Base-by-base conservation (phyloP, 2,113 vertebrate species). In the zebrafish (Danio rerio) region DNA sequence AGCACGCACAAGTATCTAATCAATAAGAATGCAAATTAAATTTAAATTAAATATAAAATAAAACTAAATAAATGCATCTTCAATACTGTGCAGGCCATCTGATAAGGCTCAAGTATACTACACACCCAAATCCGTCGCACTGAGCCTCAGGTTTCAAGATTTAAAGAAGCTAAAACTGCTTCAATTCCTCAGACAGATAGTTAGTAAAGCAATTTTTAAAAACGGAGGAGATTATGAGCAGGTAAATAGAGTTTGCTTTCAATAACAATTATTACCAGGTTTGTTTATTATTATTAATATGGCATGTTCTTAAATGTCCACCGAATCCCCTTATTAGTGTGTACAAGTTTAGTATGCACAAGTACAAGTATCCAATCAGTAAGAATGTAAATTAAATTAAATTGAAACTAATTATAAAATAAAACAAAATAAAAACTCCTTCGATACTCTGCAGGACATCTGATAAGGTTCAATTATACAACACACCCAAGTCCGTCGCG, bases 381-480 rank as follows among this genome's bases (percentile, higher is more conserved):
- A 2, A 31, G 31, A 31, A 31, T 31, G 31, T n/a, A n/a, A n/a
- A n/a, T n/a, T n/a, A n/a, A n/a, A n/a, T n/a, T n/a, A n/a, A n/a
- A n/a, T n/a, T n/a, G n/a, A n/a, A n/a, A n/a, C n/a, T n/a, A n/a
- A n/a, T n/a, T n/a, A n/a, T n/a, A n/a, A n/a, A n/a, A n/a, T n/a
- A n/a, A n/a, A n/a, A n/a, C n/a, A n/a, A n/a, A n/a, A n/a, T n/a
- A n/a, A n/a, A n/a, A n/a, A 83, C 81, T 83, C 65, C n/a, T 16
- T 61, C 81, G 81, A 89, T 86, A 88, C 84, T 69, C 84, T 69
- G 81, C 85, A 82, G 84, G 84, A 85, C 84, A 87, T 88, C 86
- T 84, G 88, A 89, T 88, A 87, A 90, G 74, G 63, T 81, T 78
- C 86, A 63, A 82, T 83, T 84, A 86, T 85, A 86, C 87, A 55